A percentile compares a stretch with the other conserved stretches of the same genome.
Evolutionary conservation across 2,113 vertebrate species (phyloP).

Genomic region (Sebastes fasciatus): DNA sequence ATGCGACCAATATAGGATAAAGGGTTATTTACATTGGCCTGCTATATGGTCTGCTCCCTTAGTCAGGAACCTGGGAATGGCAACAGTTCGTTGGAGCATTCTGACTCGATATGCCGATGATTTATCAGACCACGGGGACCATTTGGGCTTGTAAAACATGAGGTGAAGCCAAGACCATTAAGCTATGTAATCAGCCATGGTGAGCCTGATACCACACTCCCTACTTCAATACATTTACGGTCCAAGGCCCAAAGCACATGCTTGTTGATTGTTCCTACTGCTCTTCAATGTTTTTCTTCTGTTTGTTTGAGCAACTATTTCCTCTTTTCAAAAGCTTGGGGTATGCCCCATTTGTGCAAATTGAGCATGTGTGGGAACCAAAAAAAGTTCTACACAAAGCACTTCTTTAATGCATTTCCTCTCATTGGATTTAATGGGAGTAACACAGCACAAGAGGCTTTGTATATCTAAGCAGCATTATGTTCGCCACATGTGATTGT

Average conservation of each 20-base stretch:
- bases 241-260: constrained; percentile 63
- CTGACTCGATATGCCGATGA: constrained; percentile 76
- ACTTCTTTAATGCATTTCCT: constrained; percentile 58
- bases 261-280: constrained; percentile 63
- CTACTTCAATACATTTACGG: constrained; percentile 71
- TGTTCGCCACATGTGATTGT: constrained; percentile 50
- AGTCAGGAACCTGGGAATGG: constrained; percentile 77
- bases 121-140: constrained; percentile 81
- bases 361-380: constrained; percentile 69
- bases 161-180: constrained; percentile 83
- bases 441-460: constrained; percentile 45
- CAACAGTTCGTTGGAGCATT: constrained; percentile 80
- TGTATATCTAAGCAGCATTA: constrained; percentile 52
- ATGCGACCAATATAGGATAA: constrained; percentile 55
- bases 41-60: constrained; percentile 54
- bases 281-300: constrained; percentile 52
- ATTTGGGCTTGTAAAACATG: constrained; percentile 83
- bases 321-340: constrained; percentile 55
- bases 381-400: constrained; percentile 47
- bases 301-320: constrained; percentile 62
- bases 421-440: constrained; percentile 62
- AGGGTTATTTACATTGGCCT: constrained; percentile 76
- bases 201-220: constrained; percentile 70
- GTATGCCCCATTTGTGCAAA: constrained; percentile 58
- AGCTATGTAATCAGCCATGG: constrained; percentile 81